A percentile compares a stretch with the other conserved stretches of the same genome.
These are phyloP conservation scores for Emesis furor DNA, from an alignment of 2,888 invertebrate species.

Conservation along the genomic window DNA sequence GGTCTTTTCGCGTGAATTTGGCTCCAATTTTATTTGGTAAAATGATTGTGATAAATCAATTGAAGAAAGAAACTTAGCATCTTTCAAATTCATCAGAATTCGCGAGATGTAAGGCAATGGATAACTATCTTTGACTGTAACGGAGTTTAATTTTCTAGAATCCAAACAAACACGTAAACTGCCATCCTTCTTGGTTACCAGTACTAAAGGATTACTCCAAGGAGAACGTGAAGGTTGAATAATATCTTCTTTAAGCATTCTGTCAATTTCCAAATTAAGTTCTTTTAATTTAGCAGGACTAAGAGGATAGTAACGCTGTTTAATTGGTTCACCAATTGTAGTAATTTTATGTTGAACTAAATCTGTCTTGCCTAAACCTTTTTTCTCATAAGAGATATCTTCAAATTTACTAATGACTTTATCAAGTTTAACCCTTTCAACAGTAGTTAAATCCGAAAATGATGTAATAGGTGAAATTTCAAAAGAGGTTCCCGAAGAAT, in stretches of 20 bases:
- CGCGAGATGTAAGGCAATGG: conserved; percentile 12
- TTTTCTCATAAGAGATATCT: conserved; percentile 12
- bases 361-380: conserved; percentile 32
- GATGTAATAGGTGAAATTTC: background rate
- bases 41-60: conserved; percentile 25
- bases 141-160: background rate
- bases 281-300: conserved; percentile 24
- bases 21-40: conserved; percentile 19
- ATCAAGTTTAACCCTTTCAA: background rate
- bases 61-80: conserved; percentile 19
- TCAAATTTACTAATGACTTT: no score
- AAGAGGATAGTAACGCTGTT: conserved; percentile 33
- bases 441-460: background rate
- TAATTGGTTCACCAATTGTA: conserved; percentile 31
- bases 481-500: background rate
- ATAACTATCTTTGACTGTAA: background rate
- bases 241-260: conserved; percentile 32
- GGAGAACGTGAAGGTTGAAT: conserved; percentile 30
- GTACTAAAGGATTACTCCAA: conserved; percentile 35
- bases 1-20: conserved; percentile 3
- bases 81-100: conserved; percentile 23
- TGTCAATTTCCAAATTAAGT: conserved; percentile 30
- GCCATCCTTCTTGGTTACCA: conserved; percentile 35
- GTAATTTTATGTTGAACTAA: conserved; percentile 29
- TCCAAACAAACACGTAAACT: background rate